Evolutionary conservation across 2,888 invertebrate genomes (phyloP), one percentile per base, ranked within the genome.

Genomic region (Kryphioiulus occultus): DNA sequence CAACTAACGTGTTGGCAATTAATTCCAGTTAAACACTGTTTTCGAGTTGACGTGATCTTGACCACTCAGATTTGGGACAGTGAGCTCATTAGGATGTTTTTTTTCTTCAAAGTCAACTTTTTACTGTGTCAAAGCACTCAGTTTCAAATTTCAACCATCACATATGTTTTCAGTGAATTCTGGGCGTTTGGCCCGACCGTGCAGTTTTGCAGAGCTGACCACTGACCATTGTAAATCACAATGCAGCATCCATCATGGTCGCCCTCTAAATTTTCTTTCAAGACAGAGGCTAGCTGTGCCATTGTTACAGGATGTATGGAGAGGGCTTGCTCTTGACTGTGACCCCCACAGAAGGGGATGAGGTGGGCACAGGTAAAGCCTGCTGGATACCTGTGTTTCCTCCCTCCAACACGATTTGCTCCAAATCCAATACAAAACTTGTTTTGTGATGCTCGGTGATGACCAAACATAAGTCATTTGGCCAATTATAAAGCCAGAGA

Each of bases 211-310:
- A 26, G 68, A 68, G n/a, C 68, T 68, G 68, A 68, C 68, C 68
- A 68, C 68, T 68, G 68, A 26, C 68, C 68, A 68, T 68, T 68
- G 68, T 68, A 68, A 68, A 68, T 68, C 68, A 68, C 68, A 68
- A 68, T 68, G 68, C 68, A 68, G 68, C 68, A 68, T 68, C 68
- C 68, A 68, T 68, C 68, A 68, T 68, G 68, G 68, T 68, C 68
- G 68, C 68, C 68, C 68, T 26, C 68, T 26, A 26, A 68, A 26
- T 68, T 68, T 68, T 26, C 26, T 68, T 68, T 68, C 26, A 26
- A 68, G 26, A 26, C 9, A 26, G 68, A 26, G 68, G 68, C 68
- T 68, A 26, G 26, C 68, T 68, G 68, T 68, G 68, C 68, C 26
- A 26, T 68, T 68, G 68, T 68, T 68, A 26, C 10, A 26, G 68